These are phyloP conservation scores for Chrysotoxum bicinctum DNA, from an alignment of 2,888 invertebrate genomes.

Conservation along the genomic window DNA sequence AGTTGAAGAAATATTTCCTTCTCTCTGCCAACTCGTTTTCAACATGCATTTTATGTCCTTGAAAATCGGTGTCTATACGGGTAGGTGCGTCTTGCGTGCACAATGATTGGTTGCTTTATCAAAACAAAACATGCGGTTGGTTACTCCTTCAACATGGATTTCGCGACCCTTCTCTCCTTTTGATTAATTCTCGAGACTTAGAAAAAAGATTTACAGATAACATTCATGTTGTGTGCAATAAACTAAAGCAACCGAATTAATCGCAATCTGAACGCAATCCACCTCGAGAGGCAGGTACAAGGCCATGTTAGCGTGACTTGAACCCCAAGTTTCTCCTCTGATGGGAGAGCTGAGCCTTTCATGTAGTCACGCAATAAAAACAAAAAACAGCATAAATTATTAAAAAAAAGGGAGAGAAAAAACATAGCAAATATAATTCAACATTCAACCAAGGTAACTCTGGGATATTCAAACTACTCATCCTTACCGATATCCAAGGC, in stretches of 20 bases:
- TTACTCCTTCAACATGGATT: constrained; percentile 8
- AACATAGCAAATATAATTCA: constrained; percentile 13
- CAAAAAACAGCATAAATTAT: constrained; percentile 46
- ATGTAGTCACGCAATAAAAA: constrained; percentile 64
- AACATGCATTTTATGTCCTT: constrained; percentile 48
- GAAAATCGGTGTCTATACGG: constrained; percentile 14
- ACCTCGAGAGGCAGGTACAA: constrained; percentile 46
- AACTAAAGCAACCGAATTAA: constrained; percentile 64
- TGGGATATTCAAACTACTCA: constrained; percentile 29
- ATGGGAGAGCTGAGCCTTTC: constrained; percentile 5
- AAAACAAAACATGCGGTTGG: constrained; percentile 18
- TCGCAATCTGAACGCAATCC: constrained; percentile 57
- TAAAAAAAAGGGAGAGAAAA: constrained; percentile 12
- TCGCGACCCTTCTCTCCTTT: constrained; percentile 14
- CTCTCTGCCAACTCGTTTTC: background rate
- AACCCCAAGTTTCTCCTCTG: constrained; percentile 4
- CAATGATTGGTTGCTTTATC: background rate
- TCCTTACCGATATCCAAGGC: constrained; percentile 70
- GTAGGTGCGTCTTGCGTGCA: background rate
- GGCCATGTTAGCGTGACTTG: constrained; percentile 66
- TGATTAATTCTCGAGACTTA: constrained; percentile 57
- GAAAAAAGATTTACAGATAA: constrained; percentile 31
- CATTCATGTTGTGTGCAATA: constrained; percentile 46
- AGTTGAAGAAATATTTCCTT: background rate
- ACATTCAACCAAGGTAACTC: constrained; percentile 55